phyloP scores from a whole-genome alignment of 2,888 invertebrate species.

The Odontothrips loti region DNA sequence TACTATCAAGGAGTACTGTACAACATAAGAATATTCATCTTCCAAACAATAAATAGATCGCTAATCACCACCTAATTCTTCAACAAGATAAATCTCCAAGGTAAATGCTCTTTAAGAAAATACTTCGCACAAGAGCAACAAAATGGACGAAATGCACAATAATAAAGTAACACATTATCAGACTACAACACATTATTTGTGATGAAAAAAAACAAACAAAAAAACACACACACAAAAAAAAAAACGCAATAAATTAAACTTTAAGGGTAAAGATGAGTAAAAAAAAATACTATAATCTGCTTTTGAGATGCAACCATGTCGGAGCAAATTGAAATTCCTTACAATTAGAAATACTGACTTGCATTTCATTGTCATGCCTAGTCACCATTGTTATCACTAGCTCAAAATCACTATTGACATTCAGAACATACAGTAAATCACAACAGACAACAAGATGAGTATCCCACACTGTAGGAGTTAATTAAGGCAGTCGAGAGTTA shows the following conservation, averaged over 20 bases:
- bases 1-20: background rate
- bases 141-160: too few species aligned
- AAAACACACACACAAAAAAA: background rate
- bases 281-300: background rate
- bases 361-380: too few species aligned
- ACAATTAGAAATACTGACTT: background rate
- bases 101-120: background rate
- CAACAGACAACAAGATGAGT: background rate
- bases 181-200: background rate
- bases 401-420: background rate
- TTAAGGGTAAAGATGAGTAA: background rate
- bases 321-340: background rate
- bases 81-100: background rate
- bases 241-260: background rate
- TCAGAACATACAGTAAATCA: background rate
- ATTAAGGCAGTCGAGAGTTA: background rate
- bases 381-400: too few species aligned
- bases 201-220: background rate
- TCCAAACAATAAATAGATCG: background rate
- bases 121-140: too few species aligned
- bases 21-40: constrained; percentile 1
- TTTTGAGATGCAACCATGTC: background rate
- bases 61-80: background rate
- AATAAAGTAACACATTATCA: too few species aligned
- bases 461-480: background rate